Evolutionary conservation across 2,797 vertebrate genomes (phyloP).

Genomic region (Steatocranus sp.): DNA sequence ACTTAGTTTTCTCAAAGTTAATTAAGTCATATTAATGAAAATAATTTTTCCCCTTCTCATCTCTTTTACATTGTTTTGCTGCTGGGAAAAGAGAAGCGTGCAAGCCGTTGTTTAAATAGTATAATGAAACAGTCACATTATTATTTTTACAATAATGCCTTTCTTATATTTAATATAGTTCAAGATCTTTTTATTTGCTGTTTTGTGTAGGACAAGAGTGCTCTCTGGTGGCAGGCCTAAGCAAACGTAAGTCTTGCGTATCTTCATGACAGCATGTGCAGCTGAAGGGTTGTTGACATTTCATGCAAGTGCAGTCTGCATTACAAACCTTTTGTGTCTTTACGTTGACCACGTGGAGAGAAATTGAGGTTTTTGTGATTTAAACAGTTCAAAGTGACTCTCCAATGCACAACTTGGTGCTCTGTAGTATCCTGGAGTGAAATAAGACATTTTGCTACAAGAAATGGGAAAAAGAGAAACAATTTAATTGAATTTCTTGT

Average conservation of each 20-base stretch:
- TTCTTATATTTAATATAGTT: background rate
- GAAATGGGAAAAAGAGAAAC: background rate
- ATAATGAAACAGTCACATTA: background rate
- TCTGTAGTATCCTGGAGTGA: background rate
- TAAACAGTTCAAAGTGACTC: background rate
- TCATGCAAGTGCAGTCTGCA: background rate
- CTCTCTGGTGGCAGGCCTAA: constrained; percentile 39
- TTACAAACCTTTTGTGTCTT: background rate
- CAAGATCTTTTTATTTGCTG: background rate
- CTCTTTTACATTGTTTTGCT: background rate
- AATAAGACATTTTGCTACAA: background rate
- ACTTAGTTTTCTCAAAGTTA: background rate
- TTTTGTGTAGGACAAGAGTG: background rate
- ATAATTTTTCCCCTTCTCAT: background rate
- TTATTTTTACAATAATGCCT: background rate
- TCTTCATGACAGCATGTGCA: background rate
- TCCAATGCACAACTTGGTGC: background rate
- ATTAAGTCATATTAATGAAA: background rate
- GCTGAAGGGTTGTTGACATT: background rate
- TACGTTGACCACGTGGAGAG: background rate
- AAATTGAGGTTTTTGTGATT: background rate
- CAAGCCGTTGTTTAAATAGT: background rate
- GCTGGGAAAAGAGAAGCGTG: background rate
- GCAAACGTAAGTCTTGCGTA: background rate
- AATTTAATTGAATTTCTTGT: background rate